These are phyloP conservation scores for Onychomys leucogaster DNA, from an alignment of 2,797 vertebrate genomes.

Conservation along the genomic window DNA sequence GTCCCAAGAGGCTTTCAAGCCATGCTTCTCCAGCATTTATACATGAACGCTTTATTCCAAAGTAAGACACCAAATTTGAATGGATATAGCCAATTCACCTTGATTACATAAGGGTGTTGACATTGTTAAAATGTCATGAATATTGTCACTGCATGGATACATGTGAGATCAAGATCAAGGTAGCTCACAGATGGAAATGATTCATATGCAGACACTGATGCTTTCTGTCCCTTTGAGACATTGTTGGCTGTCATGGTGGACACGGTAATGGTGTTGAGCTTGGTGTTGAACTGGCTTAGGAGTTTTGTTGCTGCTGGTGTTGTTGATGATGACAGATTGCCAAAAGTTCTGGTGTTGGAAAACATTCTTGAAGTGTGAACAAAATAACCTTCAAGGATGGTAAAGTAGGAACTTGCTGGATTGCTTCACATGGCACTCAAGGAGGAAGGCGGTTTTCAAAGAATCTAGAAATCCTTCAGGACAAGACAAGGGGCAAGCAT, in stretches of 20 bases:
- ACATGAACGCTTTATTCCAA: neutral
- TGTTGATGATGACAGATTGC: neutral
- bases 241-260: neutral
- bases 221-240: neutral
- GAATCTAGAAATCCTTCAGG: neutral
- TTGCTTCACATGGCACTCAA: neutral
- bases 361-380: neutral
- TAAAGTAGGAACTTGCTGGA: neutral
- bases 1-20: neutral
- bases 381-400: neutral
- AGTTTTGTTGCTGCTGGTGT: neutral
- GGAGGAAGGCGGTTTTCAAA: neutral
- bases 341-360: constrained; percentile 10
- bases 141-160: neutral
- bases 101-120: neutral
- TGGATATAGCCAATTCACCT: neutral
- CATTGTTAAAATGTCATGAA: no score
- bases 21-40: neutral
- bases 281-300: neutral
- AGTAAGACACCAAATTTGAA: neutral
- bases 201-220: neutral
- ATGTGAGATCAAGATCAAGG: neutral
- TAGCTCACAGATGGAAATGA: neutral
- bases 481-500: neutral
- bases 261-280: neutral